phyloP scores from a whole-genome alignment of 2,888 invertebrate species.

The Agonopterix heracliana region DNA sequence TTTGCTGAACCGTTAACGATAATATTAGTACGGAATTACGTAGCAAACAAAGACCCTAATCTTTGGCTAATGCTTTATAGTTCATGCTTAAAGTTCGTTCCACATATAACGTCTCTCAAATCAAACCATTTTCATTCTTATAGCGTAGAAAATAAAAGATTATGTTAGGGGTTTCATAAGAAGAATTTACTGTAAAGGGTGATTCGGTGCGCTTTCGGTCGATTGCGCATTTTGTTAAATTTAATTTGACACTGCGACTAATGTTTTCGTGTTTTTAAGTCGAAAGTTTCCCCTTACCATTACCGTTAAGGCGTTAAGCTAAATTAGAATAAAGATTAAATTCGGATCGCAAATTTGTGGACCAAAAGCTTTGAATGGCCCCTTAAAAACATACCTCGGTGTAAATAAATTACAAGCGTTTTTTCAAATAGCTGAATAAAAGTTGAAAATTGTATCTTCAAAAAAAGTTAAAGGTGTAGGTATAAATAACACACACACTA shows the following conservation, averaged over 20 bases:
- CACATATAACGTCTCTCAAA: too few relatives aligned
- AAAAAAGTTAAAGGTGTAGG: too few relatives aligned
- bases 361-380: too few relatives aligned
- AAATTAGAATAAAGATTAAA: too few relatives aligned
- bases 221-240: constrained; percentile 45
- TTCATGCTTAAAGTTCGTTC: constrained; percentile 21
- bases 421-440: too few relatives aligned
- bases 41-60: constrained; percentile 38
- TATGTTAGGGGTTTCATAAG: not conserved
- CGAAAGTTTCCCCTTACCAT: not conserved
- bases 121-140: too few relatives aligned
- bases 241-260: constrained; percentile 32
- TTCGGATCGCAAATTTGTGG: too few relatives aligned
- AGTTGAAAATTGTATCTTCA: too few relatives aligned
- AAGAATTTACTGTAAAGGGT: constrained; percentile 24
- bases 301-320: not conserved
- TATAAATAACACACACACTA: too few relatives aligned
- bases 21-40: constrained; percentile 27
- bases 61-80: constrained; percentile 44
- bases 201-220: constrained; percentile 48
- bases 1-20: constrained; percentile 21
- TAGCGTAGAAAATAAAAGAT: too few relatives aligned
- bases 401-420: too few relatives aligned
- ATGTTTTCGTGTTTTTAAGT: constrained; percentile 1
- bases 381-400: too few relatives aligned